These are phyloP conservation scores for Microcebus lehilahytsara DNA, from an alignment of 2,113 vertebrate genomes.

Conservation along the genomic window DNA sequence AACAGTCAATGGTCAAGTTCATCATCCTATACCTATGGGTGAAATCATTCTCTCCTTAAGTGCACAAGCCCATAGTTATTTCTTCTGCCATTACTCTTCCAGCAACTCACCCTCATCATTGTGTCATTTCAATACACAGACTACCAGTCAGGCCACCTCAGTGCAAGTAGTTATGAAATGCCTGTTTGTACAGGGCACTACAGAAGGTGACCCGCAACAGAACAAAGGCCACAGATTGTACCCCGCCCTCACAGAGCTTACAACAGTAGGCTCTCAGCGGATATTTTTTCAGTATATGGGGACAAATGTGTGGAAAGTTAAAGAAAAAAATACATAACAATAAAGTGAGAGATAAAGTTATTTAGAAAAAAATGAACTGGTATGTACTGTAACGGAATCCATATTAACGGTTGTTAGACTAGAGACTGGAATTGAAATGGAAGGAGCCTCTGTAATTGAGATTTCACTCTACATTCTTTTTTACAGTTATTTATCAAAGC, in stretches of 20 bases:
- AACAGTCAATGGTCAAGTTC: not conserved
- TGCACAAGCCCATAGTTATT: not conserved
- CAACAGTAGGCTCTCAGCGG: not conserved
- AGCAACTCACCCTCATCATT: not conserved
- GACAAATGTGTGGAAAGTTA: not conserved
- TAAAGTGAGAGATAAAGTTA: not conserved
- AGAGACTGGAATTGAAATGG: not conserved
- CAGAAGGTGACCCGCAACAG: not conserved
- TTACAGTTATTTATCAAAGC: not conserved
- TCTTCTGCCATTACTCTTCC: not conserved
- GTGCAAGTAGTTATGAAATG: not conserved
- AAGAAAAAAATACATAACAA: not conserved
- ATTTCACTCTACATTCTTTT: not conserved
- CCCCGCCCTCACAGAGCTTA: not conserved
- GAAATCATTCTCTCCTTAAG: not conserved
- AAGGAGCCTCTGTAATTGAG: not conserved
- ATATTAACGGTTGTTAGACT: not conserved
- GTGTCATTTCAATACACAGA: not conserved
- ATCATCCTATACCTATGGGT: not conserved
- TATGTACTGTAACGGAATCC: not conserved
- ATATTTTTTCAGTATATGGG: not conserved
- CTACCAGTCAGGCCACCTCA: not conserved
- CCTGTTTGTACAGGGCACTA: not conserved
- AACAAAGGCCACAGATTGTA: not conserved
- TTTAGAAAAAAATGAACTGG: not conserved